These are phyloP conservation scores for Drosophila equinoxialis DNA, from an alignment of 1,140 invertebrate genomes.

Conservation along the genomic window DNA sequence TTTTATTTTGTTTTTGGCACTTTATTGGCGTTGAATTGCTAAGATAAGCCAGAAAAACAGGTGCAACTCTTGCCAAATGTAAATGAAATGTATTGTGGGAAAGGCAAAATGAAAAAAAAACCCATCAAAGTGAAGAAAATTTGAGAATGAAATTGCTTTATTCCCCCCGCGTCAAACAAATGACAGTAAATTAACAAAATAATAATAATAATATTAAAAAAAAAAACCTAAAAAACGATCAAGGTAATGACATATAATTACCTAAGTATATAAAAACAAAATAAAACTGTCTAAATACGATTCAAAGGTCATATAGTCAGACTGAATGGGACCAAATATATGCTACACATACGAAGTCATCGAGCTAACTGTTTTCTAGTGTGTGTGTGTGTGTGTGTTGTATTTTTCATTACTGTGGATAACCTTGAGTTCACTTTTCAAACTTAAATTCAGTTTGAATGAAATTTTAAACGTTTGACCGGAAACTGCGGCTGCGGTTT, in stretches of 20 bases:
- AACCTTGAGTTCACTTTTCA: constrained; percentile 36
- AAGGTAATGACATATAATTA: constrained; percentile 67
- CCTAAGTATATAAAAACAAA: constrained; percentile 36
- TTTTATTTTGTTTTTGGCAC: not conserved
- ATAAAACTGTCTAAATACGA: constrained; percentile 60
- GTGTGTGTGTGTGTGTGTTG: not conserved
- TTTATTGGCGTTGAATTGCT: not conserved
- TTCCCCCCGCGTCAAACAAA: constrained; percentile 17
- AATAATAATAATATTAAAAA: constrained; percentile 18
- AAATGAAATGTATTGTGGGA: not conserved
- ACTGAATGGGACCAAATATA: constrained; percentile 34
- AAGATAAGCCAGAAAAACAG: not conserved
- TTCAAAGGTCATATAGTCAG: constrained; percentile 59
- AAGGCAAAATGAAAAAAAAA: constrained; percentile 17
- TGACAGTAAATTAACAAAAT: constrained; percentile 67
- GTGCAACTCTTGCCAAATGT: not conserved
- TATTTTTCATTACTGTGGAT: constrained; percentile 28
- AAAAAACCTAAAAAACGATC: constrained; percentile 52
- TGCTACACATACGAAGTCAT: not conserved
- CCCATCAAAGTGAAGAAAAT: constrained; percentile 31
- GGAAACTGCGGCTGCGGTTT: constrained; percentile 39
- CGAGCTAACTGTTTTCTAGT: not conserved
- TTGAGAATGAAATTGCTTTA: constrained; percentile 19
- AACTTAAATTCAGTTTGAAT: constrained; percentile 23
- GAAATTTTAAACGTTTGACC: constrained; percentile 32